Conservation (phyloP, 2,113 vertebrate genomes). For the Setophaga kirtlandii region DNA sequence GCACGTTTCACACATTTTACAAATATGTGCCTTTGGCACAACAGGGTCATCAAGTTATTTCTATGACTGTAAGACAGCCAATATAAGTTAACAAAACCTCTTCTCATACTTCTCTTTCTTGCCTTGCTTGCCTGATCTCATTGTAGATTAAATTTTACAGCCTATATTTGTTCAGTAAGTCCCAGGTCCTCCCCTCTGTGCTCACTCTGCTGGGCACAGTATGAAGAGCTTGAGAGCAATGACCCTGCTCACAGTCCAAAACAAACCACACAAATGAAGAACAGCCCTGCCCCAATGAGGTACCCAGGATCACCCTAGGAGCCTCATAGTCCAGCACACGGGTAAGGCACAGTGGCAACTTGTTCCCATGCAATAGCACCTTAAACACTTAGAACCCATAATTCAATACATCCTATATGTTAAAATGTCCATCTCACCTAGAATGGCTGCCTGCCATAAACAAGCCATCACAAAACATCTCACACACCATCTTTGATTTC, state of each 20-base stretch:
- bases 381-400: background rate
- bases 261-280: background rate
- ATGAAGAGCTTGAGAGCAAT: background rate
- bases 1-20: background rate
- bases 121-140: background rate
- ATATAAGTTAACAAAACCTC: background rate
- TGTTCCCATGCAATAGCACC: background rate
- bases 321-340: background rate
- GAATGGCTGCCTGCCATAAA: background rate
- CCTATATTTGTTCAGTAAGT: background rate
- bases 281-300: background rate
- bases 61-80: background rate
- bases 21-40: background rate
- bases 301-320: background rate
- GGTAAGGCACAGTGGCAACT: background rate
- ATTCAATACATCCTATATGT: background rate
- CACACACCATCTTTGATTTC: background rate
- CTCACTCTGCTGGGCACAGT: background rate
- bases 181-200: background rate
- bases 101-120: background rate
- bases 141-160: background rate
- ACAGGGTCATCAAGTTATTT: background rate
- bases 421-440: background rate
- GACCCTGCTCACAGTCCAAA: background rate
- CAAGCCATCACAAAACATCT: background rate